These are phyloP conservation scores for Magallana gigas DNA, from an alignment of 1,140 invertebrate genomes.

Conservation along the genomic window DNA sequence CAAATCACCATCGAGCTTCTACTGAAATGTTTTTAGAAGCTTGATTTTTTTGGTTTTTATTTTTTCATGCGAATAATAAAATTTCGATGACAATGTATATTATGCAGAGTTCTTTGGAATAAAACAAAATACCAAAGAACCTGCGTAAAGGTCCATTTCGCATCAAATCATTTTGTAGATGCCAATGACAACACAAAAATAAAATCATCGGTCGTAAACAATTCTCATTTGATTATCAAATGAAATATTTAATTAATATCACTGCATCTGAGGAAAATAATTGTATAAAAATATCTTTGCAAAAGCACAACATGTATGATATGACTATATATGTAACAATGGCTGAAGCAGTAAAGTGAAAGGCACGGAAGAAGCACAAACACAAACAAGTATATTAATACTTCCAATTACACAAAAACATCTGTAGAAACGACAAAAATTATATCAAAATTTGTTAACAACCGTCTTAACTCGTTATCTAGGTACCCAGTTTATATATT, in stretches of 20 bases:
- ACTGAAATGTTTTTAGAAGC: too few relatives aligned
- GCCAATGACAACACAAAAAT: not conserved
- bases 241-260: not conserved
- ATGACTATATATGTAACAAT: slow-evolving; percentile 6
- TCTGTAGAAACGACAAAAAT: slow-evolving; percentile 3
- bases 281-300: slow-evolving; percentile 10
- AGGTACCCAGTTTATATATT: not conserved
- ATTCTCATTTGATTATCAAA: slow-evolving; percentile 3
- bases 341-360: not conserved
- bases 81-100: too few relatives aligned
- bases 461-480: too few relatives aligned
- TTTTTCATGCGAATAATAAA: too few relatives aligned
- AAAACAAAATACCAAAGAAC: not conserved
- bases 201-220: not conserved
- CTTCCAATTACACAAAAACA: not conserved
- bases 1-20: too few relatives aligned
- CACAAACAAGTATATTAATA: not conserved
- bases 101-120: not conserved
- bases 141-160: not conserved
- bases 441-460: too few relatives aligned
- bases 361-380: not conserved
- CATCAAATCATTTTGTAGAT: not conserved
- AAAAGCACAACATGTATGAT: not conserved
- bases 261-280: not conserved
- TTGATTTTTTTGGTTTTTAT: too few relatives aligned